Evolutionary conservation across 1,140 invertebrate genomes (phyloP), one percentile per base, ranked within the genome.

Genomic region (Platorchestia sp.): DNA sequence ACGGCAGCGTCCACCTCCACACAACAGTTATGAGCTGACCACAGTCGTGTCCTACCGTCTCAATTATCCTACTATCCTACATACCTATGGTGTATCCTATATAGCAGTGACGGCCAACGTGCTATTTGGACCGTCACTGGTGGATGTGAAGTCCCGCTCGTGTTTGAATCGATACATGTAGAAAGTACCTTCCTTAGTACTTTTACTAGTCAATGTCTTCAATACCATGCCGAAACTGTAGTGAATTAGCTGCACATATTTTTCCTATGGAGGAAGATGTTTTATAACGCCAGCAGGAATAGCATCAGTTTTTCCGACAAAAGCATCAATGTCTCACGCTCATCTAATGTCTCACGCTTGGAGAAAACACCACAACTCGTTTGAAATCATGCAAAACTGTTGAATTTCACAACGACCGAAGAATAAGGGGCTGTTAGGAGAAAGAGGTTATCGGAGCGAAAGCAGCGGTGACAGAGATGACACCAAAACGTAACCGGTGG

Each of bases 51-150:
- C 59, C 27, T 75, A 10, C 14, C 59, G 36, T 27, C 59, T 75
- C 59, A 75, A 75, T 75, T 36, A 75, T 75, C 59, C 59, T 75
- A 75, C 59, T 75, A 75, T 75, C 59, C 59, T 75, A 75, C 59
- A 22, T 75, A 75, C 7, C 1, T 22, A 75, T 75, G 14, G 59
- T 75, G 59, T 51, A 51, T 51, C 47, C 47, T 51, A 51, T 19
- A 51, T 51, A 10, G 7, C 7, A 51, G 7, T 51, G 27, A 10
- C 27, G 27, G 27, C 59, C 27, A 3, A 36, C 36, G 59, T 10
- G 59, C 27, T 75, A 75, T 75, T 75, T 36, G 10, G 27, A 36
- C 59, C 10, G 27, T 75, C 59, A 75, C 59, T 10, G 36, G 36
- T 3, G 59, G 59, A 75, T 27, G 59, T 75, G 36, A 10, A 75